These are phyloP conservation scores for Catocala nupta DNA, from an alignment of 2,888 invertebrate species.

Conservation along the genomic window DNA sequence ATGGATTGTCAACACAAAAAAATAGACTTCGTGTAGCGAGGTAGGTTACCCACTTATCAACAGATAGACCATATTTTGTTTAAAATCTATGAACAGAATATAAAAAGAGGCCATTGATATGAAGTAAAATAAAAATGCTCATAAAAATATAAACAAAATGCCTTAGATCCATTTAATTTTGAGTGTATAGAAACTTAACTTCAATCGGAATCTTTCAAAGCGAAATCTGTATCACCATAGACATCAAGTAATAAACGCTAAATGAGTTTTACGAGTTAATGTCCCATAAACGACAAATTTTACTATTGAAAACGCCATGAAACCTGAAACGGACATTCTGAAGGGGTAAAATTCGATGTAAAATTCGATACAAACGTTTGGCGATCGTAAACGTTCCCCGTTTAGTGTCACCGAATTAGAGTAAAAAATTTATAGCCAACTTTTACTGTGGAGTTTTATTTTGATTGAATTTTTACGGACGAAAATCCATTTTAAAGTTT, in stretches of 20 bases:
- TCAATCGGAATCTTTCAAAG: slow-evolving; percentile 9
- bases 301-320: slow-evolving; percentile 40
- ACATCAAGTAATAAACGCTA: slow-evolving; percentile 38
- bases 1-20: too few species aligned
- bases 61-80: too few species aligned
- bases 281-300: slow-evolving; percentile 41
- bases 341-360: slow-evolving; percentile 41
- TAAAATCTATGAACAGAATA: too few species aligned
- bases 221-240: slow-evolving; percentile 9
- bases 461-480: slow-evolving; percentile 38
- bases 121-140: too few species aligned
- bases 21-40: too few species aligned
- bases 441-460: slow-evolving; percentile 40
- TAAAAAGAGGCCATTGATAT: too few species aligned
- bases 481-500: slow-evolving; percentile 6
- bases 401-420: slow-evolving; percentile 45
- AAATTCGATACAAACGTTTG: slow-evolving; percentile 32
- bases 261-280: slow-evolving; percentile 48
- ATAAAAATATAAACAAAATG: too few species aligned
- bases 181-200: too few species aligned
- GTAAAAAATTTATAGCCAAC: slow-evolving; percentile 33
- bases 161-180: too few species aligned
- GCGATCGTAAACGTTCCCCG: slow-evolving; percentile 42
- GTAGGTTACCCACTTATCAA: too few species aligned
- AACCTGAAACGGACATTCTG: slow-evolving; percentile 31